Evolutionary conservation across 2,797 vertebrate species (phyloP).

Genomic region (Melanotaenia parkinsoni): DNA sequence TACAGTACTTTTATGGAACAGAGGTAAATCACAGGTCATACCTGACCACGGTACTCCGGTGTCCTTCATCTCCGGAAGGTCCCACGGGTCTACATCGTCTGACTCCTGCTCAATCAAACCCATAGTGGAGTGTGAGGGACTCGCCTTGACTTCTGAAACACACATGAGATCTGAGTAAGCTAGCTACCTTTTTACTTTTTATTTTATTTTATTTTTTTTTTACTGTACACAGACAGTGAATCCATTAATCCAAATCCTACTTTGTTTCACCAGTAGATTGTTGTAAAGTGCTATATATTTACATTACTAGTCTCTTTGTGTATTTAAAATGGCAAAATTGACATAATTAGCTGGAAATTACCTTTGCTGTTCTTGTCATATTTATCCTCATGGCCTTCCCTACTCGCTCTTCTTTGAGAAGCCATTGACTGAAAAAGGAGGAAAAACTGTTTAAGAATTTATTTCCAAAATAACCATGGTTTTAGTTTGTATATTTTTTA

Average conservation of each 20-base stretch:
- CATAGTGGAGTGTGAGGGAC: constrained; percentile 84
- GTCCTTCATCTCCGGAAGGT: constrained; percentile 86
- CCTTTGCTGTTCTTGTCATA: constrained; percentile 62
- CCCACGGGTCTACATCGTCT: constrained; percentile 85
- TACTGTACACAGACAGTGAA: not conserved
- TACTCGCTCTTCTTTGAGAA: constrained; percentile 78
- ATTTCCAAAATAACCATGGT: not conserved
- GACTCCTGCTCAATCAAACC: constrained; percentile 79
- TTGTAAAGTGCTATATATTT: too few relatives aligned
- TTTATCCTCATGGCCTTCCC: constrained; percentile 65
- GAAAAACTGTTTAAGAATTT: not conserved
- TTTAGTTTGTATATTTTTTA: not conserved
- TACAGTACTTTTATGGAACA: not conserved
- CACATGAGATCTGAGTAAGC: not conserved
- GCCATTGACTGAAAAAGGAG: constrained; percentile 81
- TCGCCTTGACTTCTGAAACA: constrained; percentile 62
- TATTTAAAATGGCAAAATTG: too few relatives aligned
- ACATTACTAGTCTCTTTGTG: too few relatives aligned
- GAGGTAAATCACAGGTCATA: constrained; percentile 65
- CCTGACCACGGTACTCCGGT: constrained; percentile 87
- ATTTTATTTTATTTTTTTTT: too few relatives aligned
- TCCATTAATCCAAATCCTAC: not conserved
- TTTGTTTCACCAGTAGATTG: too few relatives aligned
- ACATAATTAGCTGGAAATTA: constrained; percentile 14
- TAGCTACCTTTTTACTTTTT: too few relatives aligned